These are phyloP conservation scores for Mormyrops attenuatus DNA, from an alignment of 2,797 vertebrate genomes.

Conservation along the genomic window DNA sequence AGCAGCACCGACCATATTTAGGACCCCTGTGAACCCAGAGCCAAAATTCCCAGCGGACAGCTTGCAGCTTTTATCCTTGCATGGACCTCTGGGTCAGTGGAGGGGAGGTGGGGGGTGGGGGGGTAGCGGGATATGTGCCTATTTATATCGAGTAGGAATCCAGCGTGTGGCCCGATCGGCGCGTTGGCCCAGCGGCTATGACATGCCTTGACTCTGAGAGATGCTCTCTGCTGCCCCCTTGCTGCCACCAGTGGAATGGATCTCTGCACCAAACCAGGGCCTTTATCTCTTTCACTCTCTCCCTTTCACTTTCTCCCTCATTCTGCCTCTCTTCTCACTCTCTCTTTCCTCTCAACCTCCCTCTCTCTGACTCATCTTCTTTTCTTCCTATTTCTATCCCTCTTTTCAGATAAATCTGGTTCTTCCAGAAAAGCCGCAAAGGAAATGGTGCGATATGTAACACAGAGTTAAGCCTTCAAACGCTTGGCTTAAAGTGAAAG, in stretches of 20 bases:
- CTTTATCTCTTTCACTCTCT: not conserved
- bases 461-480: not conserved
- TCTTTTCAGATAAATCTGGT: not conserved
- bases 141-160: constrained; percentile 84
- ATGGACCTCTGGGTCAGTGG: constrained; percentile 71
- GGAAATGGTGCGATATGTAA: not conserved
- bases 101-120: constrained; percentile 42
- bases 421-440: not conserved
- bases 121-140: constrained; percentile 64
- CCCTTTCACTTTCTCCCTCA: not conserved
- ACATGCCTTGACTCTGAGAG: constrained; percentile 32
- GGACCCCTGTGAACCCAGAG: constrained; percentile 48
- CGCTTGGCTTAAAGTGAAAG: not conserved
- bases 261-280: not conserved
- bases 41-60: constrained; percentile 55
- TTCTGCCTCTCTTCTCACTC: not conserved
- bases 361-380: not conserved
- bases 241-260: constrained; percentile 39
- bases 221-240: constrained; percentile 63
- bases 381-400: not conserved
- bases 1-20: constrained; percentile 43
- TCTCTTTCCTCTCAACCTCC: not conserved
- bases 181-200: constrained; percentile 23
- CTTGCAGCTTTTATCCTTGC: constrained; percentile 64
- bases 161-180: constrained; percentile 41